phyloP scores from a whole-genome alignment of 2,797 vertebrate genomes.

The Paedocypris micromegethes region DNA sequence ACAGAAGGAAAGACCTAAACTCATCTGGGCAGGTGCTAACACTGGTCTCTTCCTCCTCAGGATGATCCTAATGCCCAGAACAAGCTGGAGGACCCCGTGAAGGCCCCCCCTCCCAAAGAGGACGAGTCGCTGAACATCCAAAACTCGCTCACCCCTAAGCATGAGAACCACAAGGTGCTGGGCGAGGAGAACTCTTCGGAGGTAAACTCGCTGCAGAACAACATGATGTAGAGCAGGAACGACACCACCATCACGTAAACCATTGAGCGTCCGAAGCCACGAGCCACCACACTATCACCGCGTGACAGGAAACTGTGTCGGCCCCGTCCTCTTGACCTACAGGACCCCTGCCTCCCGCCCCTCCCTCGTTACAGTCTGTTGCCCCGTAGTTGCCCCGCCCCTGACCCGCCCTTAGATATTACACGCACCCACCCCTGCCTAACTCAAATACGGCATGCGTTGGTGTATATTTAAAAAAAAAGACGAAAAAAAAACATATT shows the following conservation, averaged over 20 bases:
- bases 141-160: conserved; percentile 90
- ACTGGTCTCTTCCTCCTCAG: conserved; percentile 58
- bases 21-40: not conserved
- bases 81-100: conserved; percentile 93
- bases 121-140: conserved; percentile 89
- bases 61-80: conserved; percentile 83
- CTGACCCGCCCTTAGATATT: conserved; percentile 37
- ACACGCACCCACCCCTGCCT: conserved; percentile 61
- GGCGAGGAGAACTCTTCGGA: conserved; percentile 78
- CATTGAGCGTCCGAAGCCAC: conserved; percentile 58
- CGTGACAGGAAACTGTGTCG: conserved; percentile 42
- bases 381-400: conserved; percentile 43
- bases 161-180: conserved; percentile 84
- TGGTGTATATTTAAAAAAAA: conserved; percentile 88
- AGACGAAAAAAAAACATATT: conserved; percentile 72
- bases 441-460: conserved; percentile 81
- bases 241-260: conserved; percentile 52
- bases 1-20: no score
- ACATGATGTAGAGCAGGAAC: conserved; percentile 77
- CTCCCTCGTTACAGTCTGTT: conserved; percentile 63
- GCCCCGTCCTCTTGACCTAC: conserved; percentile 35
- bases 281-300: conserved; percentile 45
- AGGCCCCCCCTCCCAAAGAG: conserved; percentile 86
- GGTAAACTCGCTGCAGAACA: conserved; percentile 94
- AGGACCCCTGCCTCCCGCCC: conserved; percentile 54